phyloP scores from a whole-genome alignment of 2,797 vertebrate species.

The Galaxias olidus region DNA sequence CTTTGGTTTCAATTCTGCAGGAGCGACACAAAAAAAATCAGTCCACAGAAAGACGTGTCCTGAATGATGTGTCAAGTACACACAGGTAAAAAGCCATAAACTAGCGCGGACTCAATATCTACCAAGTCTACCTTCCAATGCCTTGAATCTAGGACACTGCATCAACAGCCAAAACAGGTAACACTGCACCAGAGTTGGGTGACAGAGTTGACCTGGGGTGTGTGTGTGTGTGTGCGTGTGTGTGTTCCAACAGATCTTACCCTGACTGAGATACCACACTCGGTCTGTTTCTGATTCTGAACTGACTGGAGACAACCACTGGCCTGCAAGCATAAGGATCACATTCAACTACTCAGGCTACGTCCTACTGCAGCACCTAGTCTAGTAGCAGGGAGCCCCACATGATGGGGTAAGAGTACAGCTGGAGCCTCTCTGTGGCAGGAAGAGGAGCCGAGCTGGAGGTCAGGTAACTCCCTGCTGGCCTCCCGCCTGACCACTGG shows the following conservation, averaged over 20 bases:
- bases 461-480: not conserved
- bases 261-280: slow-evolving; percentile 16
- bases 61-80: too few species aligned
- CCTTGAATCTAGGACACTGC: not conserved
- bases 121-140: not conserved
- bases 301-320: slow-evolving; percentile 32
- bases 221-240: slow-evolving; percentile 3
- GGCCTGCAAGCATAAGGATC: slow-evolving; percentile 16
- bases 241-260: slow-evolving; percentile 18
- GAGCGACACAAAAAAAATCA: slow-evolving; percentile 23
- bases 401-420: not conserved
- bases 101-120: not conserved
- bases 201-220: not conserved
- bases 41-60: not conserved
- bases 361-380: not conserved
- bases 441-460: not conserved
- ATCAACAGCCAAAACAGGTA: not conserved
- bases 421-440: not conserved
- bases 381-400: not conserved
- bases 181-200: not conserved
- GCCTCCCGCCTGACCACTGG: not conserved
- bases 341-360: slow-evolving; percentile 14
- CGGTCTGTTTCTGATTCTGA: slow-evolving; percentile 9
- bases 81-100: too few species aligned
- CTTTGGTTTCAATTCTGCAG: slow-evolving; percentile 48